Evolutionary conservation across 2,888 invertebrate genomes (phyloP), one percentile per base, ranked within the genome.

Genomic region (Diploptera punctata): DNA sequence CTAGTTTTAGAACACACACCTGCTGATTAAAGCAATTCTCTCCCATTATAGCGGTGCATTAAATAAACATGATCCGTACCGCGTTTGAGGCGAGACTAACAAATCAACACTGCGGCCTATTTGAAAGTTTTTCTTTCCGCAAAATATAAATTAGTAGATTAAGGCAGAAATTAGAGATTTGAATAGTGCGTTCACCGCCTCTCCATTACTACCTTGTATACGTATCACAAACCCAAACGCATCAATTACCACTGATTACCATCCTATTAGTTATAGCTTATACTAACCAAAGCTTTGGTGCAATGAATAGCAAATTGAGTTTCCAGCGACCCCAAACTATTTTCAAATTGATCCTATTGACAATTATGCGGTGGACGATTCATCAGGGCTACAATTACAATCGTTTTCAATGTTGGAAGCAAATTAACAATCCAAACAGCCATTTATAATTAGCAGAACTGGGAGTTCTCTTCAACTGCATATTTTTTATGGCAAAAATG

Each of bases 231-330:
- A 52, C 21, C 52, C 52, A 52, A 24, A 52, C 52, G 52, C 13
- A 52, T 24, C 52, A 52, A 52, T 52, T 52, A 52, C 19, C 21
- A 13, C 52, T 52, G 24, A 52, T 52, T 52, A 52, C 3, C 10
- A 18, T 52, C 52, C 52, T 13, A 52, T 52, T 52, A 52, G 7
- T 9, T 21, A 24, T 52, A 52, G 24, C 52, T 52, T 52, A 52
- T 18, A 52, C 52, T 52, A 52, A 52, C 52, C 52, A 52, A 52
- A 52, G 52, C 52, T 52, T n/a, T 52, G 52, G 21, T 52, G 52
- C 24, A 52, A 5, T 24, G 52, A 24, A 24, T 13, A 24, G 10
- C 24, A 24, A 52, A 52, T 52, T 24, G 52, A 52, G 52, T 52
- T 52, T 52, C 21, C 19, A 7, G 21, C 52, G 52, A 52, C 24